Evolutionary conservation across 2,797 vertebrate species (phyloP).

Genomic region (Manis crassicaudata): DNA sequence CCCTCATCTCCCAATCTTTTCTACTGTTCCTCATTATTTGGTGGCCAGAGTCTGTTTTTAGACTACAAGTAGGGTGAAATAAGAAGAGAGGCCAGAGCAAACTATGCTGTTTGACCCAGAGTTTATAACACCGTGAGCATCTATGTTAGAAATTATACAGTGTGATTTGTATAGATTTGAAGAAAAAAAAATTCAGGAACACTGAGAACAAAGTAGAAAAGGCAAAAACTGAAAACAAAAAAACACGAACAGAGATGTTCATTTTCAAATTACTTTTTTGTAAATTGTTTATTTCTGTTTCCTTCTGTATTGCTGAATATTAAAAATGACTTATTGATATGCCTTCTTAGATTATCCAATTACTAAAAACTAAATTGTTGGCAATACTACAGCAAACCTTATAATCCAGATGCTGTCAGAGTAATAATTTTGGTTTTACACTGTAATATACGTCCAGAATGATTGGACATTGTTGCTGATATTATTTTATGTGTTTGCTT

Average conservation of each 20-base stretch:
- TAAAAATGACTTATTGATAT: slow-evolving; percentile 47
- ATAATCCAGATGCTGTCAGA: not conserved
- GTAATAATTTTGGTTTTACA: slow-evolving; percentile 3
- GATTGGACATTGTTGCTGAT: not conserved
- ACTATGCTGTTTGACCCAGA: not conserved
- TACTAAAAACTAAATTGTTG: slow-evolving; percentile 20
- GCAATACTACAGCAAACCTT: not conserved
- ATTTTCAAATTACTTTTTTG: not conserved
- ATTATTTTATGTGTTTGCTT: not conserved
- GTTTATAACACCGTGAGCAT: not conserved
- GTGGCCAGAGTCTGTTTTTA: not conserved
- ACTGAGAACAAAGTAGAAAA: not conserved
- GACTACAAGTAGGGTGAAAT: not conserved
- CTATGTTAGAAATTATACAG: not conserved
- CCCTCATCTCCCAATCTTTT: not conserved
- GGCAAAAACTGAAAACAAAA: not conserved
- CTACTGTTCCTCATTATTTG: not conserved
- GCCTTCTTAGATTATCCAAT: not conserved
- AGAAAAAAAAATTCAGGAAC: not conserved
- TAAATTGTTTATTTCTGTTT: slow-evolving; percentile 11
- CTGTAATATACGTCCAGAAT: not conserved
- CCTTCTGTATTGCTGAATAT: not conserved
- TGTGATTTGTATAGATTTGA: not conserved
- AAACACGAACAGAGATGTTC: not conserved
- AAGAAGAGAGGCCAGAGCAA: not conserved